phyloP scores from a whole-genome alignment of 1,140 invertebrate genomes.

The Bombus terrestris region DNA sequence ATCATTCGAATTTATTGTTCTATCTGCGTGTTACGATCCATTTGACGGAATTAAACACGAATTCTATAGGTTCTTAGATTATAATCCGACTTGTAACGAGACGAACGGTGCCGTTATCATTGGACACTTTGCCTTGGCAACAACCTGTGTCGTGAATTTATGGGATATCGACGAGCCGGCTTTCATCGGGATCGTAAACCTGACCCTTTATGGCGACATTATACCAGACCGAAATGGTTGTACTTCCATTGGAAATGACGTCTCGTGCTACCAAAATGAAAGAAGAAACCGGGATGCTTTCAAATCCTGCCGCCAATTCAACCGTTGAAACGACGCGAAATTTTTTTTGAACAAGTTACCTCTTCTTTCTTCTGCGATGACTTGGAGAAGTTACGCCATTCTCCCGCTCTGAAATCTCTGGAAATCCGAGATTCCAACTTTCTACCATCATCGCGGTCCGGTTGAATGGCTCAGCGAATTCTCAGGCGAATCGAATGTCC shows the following conservation, averaged over 20 bases:
- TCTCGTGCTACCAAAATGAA: not conserved
- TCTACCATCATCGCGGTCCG: not conserved
- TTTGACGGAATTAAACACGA: not conserved
- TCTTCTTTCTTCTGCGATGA: not conserved
- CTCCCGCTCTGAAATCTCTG: not conserved
- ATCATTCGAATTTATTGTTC: not conserved
- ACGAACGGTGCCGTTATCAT: not conserved
- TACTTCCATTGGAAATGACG: slow-evolving; percentile 8
- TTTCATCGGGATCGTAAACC: slow-evolving; percentile 49
- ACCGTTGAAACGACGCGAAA: too few relatives aligned
- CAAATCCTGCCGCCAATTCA: not conserved
- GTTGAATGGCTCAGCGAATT: not conserved
- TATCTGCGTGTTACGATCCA: not conserved
- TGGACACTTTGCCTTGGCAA: slow-evolving; percentile 28
- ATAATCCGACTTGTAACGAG: slow-evolving; percentile 4
- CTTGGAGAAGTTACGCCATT: not conserved
- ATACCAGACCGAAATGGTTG: slow-evolving; percentile 10
- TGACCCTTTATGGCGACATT: slow-evolving; percentile 39
- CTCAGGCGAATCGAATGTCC: not conserved
- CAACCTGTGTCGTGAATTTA: slow-evolving; percentile 27
- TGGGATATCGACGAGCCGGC: slow-evolving; percentile 31
- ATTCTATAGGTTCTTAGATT: not conserved
- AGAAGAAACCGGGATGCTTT: not conserved
- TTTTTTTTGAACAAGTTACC: not conserved
- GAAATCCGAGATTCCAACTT: not conserved